Evolutionary conservation across 2,113 vertebrate species (phyloP), one percentile per base, ranked within the genome.

Genomic region (Mixornis gularis): DNA sequence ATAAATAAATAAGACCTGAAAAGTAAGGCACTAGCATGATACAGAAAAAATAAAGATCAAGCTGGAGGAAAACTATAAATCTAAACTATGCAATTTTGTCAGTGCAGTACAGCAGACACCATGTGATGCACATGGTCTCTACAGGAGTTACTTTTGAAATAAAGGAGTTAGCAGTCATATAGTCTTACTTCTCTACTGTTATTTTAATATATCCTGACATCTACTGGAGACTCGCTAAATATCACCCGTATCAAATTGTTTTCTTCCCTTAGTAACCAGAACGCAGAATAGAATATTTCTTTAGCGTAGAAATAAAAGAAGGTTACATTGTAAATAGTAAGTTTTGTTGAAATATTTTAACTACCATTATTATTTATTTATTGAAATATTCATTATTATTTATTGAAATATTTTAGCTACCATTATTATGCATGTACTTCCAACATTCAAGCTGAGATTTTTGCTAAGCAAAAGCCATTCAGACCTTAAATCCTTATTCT

Each of bases 201-300:
- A 83, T 46, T 56, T 91, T 92, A 96, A 63, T 73, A 90, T 40
- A 95, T 80, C 74, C 95, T 96, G 97, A 97, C 98, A 97, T 85
- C 97, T 97, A 91, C 87, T 95, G 98, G 97, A 91, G 36, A 53
- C 24, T 87, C 85, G 77, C 24, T 26, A 66, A 41, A 65, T 70
- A 77, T 25, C 74, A 85, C 30, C 7, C 0, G 0, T 13, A 80
- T 21, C 20, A 70, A 77, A 93, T 36, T 78, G 36, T 49, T 41
- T 38, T 62, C 62, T 38, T 79, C 32, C 55, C 46, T n/a, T 59
- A 82, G 46, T 14, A 80, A 66, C 2, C 8, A 25, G 9, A 56
- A 85, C 29, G 20, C 10, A 44, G 44, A 44, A 44, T 44, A 19
- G 18, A 44, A 89, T 19, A 44, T 44, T 44, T 44, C 19, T 79